phyloP scores from a whole-genome alignment of 2,888 invertebrate species.

The Lasioglossum oenotherae region DNA sequence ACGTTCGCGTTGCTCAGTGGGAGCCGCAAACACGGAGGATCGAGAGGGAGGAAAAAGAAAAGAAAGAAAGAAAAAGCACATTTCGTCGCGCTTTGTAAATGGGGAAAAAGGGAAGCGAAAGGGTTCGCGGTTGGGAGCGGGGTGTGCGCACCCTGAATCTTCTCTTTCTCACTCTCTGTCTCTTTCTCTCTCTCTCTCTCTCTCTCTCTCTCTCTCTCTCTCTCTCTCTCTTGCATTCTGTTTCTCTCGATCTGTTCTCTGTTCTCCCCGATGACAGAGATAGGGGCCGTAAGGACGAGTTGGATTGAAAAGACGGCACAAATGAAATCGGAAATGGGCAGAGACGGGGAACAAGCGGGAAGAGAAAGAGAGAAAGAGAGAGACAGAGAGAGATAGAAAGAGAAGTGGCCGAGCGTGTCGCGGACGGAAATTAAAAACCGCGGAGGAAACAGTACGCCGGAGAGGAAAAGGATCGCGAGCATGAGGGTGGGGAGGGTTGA shows the following conservation, averaged over 20 bases:
- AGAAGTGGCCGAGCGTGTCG: conserved; percentile 29
- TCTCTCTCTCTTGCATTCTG: not conserved
- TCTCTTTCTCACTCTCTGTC: not conserved
- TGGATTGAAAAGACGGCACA: conserved; percentile 14
- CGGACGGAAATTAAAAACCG: conserved; percentile 47
- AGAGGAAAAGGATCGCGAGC: not conserved
- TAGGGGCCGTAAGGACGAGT: not conserved
- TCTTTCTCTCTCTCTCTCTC: not conserved
- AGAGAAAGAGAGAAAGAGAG: not conserved
- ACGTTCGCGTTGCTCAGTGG: not conserved
- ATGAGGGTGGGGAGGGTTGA: not conserved
- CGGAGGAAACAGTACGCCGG: not conserved
- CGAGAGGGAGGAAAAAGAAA: not conserved
- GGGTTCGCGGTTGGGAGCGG: not conserved
- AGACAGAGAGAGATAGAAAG: not conserved
- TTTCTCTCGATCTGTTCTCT: not conserved
- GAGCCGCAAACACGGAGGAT: conserved; percentile 2
- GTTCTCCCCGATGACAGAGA: not conserved
- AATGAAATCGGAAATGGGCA: not conserved
- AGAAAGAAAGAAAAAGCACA: not conserved
- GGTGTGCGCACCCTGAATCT: not conserved
- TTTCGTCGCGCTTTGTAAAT: conserved; percentile 12
- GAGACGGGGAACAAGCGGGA: not conserved
- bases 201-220: too few relatives aligned
- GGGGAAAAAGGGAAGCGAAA: not conserved